Evolutionary conservation across 2,888 invertebrate genomes (phyloP).

Genomic region (Drosophila hamatofila): DNA sequence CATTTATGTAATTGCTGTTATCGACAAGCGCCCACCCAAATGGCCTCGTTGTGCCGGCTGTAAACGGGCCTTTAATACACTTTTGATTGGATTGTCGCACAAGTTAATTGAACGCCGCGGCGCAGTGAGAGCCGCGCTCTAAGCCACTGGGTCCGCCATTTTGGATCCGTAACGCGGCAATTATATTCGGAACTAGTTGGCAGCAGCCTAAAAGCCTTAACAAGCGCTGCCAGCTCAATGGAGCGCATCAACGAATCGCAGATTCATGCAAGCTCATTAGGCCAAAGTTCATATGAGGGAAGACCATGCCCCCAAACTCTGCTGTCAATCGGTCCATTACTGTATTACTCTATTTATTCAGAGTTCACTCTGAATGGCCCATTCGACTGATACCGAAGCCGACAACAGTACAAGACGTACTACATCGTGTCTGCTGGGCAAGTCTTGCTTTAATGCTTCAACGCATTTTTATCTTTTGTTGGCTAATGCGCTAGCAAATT

Average conservation of each 20-base stretch:
- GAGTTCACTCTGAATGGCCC: background rate
- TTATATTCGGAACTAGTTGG: conserved; percentile 69
- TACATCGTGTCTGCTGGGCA: conserved; percentile 23
- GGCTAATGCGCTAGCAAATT: conserved; percentile 71
- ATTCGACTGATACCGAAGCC: background rate
- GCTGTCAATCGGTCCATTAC: conserved; percentile 30
- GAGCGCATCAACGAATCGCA: conserved; percentile 53
- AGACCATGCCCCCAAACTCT: conserved; percentile 26
- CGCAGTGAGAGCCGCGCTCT: conserved; percentile 24
- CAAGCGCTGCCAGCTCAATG: conserved; percentile 22
- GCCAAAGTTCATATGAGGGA: conserved; percentile 52
- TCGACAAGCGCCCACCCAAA: conserved; percentile 72
- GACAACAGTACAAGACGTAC: conserved; percentile 28
- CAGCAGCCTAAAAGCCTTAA: conserved; percentile 9
- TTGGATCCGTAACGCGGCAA: conserved; percentile 59
- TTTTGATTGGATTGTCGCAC: conserved; percentile 82
- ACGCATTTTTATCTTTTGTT: conserved; percentile 72
- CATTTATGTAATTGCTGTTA: conserved; percentile 81
- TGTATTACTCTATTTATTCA: conserved; percentile 35
- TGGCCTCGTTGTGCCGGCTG: conserved; percentile 59
- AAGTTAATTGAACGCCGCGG: conserved; percentile 76
- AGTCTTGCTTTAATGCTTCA: conserved; percentile 59
- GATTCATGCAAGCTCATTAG: conserved; percentile 79
- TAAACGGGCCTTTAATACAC: conserved; percentile 76
- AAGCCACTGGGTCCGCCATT: conserved; percentile 54